These are phyloP conservation scores for Hymenopus coronatus DNA, from an alignment of 2,888 invertebrate genomes.

Conservation along the genomic window DNA sequence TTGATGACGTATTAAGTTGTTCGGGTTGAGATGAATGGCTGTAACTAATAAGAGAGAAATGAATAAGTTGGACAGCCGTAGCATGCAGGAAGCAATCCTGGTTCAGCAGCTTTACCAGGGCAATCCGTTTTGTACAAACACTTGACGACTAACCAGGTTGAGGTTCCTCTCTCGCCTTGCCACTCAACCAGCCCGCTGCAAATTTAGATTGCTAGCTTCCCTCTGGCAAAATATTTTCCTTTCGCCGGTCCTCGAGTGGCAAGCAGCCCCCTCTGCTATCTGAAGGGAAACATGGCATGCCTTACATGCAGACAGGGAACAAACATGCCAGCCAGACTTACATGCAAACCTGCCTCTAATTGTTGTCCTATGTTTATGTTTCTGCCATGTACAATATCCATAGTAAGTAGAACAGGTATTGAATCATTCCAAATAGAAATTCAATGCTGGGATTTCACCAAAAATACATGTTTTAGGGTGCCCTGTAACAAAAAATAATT, in stretches of 20 bases:
- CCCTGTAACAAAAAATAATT: too few species aligned
- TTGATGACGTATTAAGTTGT: too few species aligned
- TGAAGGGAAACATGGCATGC: background rate
- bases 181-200: conserved; percentile 12
- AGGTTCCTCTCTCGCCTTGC: conserved; percentile 17
- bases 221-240: conserved; percentile 35
- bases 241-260: conserved; percentile 14
- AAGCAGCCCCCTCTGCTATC: conserved; percentile 6
- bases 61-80: background rate
- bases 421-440: too few species aligned
- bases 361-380: background rate
- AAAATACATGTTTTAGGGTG: too few species aligned
- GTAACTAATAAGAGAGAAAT: too few species aligned
- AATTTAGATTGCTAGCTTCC: conserved; percentile 33
- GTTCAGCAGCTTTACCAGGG: background rate
- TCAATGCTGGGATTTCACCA: too few species aligned
- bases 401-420: too few species aligned
- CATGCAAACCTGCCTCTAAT: background rate
- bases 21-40: too few species aligned
- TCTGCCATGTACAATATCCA: too few species aligned
- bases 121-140: conserved; percentile 34
- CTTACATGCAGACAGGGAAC: background rate
- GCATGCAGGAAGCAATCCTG: background rate
- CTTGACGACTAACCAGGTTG: conserved; percentile 25
- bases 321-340: background rate